Evolutionary conservation across 2,888 invertebrate genomes (phyloP).

Genomic region (Troides oblongomaculatus): DNA sequence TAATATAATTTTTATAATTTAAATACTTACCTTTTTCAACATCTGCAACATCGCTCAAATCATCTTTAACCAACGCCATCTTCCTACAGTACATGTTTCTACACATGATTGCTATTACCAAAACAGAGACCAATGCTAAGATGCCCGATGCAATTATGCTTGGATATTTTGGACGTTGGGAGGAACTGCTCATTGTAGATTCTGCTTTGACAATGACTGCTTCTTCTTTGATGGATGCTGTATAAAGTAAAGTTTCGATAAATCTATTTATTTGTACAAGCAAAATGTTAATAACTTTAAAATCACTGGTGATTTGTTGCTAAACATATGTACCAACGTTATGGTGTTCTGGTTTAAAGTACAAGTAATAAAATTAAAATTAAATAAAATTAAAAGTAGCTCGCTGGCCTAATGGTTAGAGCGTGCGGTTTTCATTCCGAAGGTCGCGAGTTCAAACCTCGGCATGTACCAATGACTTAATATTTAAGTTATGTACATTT

Average conservation of each 20-base stretch:
- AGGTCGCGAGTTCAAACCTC: too few species aligned
- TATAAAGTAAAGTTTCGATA: background rate
- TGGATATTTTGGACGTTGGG: conserved; percentile 46
- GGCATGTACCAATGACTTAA: too few species aligned
- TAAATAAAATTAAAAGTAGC: too few species aligned
- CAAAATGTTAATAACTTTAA: background rate
- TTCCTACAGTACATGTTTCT: conserved; percentile 54
- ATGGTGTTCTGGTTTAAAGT: too few species aligned
- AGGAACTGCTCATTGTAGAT: conserved; percentile 54
- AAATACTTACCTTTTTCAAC: conserved; percentile 58
- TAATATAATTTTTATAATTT: background rate
- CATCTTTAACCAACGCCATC: conserved; percentile 42
- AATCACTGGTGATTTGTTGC: background rate
- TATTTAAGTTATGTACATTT: too few species aligned
- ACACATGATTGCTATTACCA: conserved; percentile 52
- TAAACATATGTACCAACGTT: too few species aligned
- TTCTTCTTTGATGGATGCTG: conserved; percentile 61
- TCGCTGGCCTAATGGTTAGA: too few species aligned
- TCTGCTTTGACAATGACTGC: conserved; percentile 62
- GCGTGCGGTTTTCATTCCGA: too few species aligned
- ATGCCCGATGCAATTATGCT: conserved; percentile 51
- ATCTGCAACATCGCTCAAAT: conserved; percentile 45
- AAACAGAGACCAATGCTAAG: conserved; percentile 48
- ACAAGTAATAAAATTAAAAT: too few species aligned
- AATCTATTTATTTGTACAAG: background rate